A percentile compares a stretch with the other conserved stretches of the same genome.
phyloP scores from a whole-genome alignment of 2,888 invertebrate species.

The Tanytarsus gracilentus region DNA sequence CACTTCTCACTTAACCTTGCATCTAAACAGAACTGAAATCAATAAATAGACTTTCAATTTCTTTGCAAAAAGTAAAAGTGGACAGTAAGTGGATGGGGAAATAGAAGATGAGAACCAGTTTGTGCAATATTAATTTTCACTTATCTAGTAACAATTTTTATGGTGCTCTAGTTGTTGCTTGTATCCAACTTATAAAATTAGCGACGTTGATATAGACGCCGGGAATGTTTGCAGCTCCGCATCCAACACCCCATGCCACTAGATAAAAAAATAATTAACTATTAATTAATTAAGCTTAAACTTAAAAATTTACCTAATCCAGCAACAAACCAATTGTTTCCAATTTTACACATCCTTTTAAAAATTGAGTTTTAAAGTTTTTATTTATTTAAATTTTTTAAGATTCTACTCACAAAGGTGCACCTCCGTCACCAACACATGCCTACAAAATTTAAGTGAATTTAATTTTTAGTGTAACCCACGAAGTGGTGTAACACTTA shows the following conservation, averaged over 20 bases:
- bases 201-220: constrained; percentile 71
- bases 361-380: constrained; percentile 29
- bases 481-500: no score
- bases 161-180: constrained; percentile 36
- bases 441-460: neutral
- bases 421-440: constrained; percentile 15
- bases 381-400: neutral
- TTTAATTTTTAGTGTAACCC: no score
- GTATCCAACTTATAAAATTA: constrained; percentile 59
- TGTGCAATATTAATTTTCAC: no score
- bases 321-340: constrained; percentile 41
- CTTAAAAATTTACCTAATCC: constrained; percentile 47
- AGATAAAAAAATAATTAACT: constrained; percentile 47
- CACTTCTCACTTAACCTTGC: no score
- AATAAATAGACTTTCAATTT: no score
- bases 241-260: constrained; percentile 70
- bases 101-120: no score
- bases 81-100: no score
- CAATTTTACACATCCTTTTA: constrained; percentile 36
- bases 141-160: no score
- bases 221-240: constrained; percentile 59
- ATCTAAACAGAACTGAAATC: no score
- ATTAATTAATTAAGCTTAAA: neutral
- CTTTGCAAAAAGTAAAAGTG: no score
- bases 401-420: neutral